Percentiles rank a stretch among this genome's conserved stretches.
Conservation (phyloP, 2,888 invertebrate species). For the Oxystoma pomonae region DNA sequence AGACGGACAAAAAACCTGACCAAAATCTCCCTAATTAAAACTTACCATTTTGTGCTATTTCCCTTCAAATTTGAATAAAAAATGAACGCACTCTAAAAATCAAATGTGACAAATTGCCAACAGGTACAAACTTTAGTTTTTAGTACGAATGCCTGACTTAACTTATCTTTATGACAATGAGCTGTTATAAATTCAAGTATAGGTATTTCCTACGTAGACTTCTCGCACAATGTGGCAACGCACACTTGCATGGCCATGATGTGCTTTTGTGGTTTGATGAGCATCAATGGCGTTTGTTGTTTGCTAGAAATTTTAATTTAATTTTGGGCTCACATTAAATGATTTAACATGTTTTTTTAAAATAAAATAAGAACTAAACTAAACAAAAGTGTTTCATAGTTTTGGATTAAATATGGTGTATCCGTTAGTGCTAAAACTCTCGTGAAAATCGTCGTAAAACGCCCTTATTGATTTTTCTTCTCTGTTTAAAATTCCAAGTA, state of each 20-base stretch:
- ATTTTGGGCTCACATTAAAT: not conserved
- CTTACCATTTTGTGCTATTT: too few species aligned
- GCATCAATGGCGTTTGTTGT: not conserved
- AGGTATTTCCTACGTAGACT: too few species aligned
- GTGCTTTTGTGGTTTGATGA: not conserved
- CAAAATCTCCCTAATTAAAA: too few species aligned
- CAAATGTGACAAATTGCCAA: too few species aligned
- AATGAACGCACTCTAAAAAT: too few species aligned
- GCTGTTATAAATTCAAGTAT: too few species aligned
- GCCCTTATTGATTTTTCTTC: not conserved
- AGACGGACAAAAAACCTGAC: too few species aligned
- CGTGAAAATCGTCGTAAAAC: not conserved
- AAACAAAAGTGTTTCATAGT: not conserved
- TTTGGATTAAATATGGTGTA: not conserved
- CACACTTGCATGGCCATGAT: not conserved
- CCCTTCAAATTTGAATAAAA: too few species aligned
- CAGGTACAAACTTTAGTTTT: too few species aligned
- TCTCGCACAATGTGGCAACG: not conserved
- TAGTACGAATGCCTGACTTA: too few species aligned
- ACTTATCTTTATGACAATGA: too few species aligned
- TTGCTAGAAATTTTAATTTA: not conserved
- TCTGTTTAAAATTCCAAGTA: not conserved
- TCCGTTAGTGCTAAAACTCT: not conserved
- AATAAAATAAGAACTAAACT: too few species aligned
- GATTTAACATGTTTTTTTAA: not conserved